Evolutionary conservation across 2,888 invertebrate genomes (phyloP), one percentile per base, ranked within the genome.

Genomic region (Polylopha cassiicola): DNA sequence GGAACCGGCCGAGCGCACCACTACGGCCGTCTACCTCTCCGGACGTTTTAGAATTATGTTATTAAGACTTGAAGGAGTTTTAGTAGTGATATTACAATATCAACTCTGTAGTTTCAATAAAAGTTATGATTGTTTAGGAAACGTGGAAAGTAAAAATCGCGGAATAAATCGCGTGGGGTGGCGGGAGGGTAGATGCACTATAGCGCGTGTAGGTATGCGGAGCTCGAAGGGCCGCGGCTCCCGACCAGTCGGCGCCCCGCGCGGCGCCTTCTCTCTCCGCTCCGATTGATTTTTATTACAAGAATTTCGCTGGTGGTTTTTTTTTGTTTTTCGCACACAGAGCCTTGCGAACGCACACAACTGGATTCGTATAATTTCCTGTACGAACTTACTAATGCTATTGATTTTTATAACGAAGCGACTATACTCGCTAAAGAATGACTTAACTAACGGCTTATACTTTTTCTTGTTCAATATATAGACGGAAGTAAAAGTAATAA

Each of bases 281-380:
- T 80, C 78, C 87, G 85, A 86, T 86, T 86, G 85, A 86, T 85
- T 86, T 86, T 86, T 85, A 86, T 86, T 86, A 85, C 84, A 84
- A 84, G 85, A 82, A 85, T 84, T 82, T 81, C 70, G 75, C 74
- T 80, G 73, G 74, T 70, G 77, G 75, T 73, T 79, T 81, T 81
- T 73, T 75, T 84, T 79, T 78, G 74, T 78, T 81, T 74, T 69
- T 64, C 78, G 73, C 79, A 77, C 80, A 77, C 74, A 50, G 62
- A 71, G 68, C 65, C 65, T 55, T 57, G 50, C 56, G 59, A 44
- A 77, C 82, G 74, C 81, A 84, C 82, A 82, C 81, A 76, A 65
- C 67, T 69, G 62, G 65, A 79, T 51, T 77, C 74, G 77, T 77
- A 84, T 84, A 84, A 84, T 84, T 84, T 81, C 77, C 81, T 85